Evolutionary conservation across 2,797 vertebrate species (phyloP).

Genomic region (Hephaestus fuliginosus): DNA sequence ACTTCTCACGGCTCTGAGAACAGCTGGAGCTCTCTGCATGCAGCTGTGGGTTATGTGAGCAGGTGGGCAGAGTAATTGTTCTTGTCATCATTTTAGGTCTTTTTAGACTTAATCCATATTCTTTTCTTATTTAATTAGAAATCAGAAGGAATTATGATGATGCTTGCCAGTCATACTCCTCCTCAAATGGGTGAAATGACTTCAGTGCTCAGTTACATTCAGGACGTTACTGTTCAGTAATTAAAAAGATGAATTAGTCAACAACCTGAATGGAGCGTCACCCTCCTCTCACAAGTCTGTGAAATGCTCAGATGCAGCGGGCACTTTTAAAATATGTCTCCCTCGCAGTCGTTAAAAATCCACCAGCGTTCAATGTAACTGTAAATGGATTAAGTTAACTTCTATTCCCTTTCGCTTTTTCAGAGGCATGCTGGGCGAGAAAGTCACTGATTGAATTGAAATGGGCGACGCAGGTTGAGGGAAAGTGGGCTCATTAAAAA

Average conservation of each 20-base stretch:
- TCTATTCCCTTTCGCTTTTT: slow-evolving; percentile 23
- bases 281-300: not conserved
- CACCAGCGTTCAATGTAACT: slow-evolving; percentile 19
- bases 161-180: not conserved
- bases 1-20: slow-evolving; percentile 21
- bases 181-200: not conserved
- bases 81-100: slow-evolving; percentile 21
- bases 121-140: slow-evolving; percentile 21
- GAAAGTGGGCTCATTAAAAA: slow-evolving; percentile 8
- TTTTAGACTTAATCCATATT: slow-evolving; percentile 34
- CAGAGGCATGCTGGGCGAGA: slow-evolving; percentile 37
- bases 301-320: not conserved
- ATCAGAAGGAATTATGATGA: not conserved
- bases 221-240: not conserved
- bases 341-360: slow-evolving; percentile 48
- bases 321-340: not conserved
- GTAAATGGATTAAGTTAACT: slow-evolving; percentile 40
- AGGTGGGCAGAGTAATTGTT: slow-evolving; percentile 33
- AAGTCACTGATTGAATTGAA: slow-evolving; percentile 42
- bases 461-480: not conserved
- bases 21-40: slow-evolving; percentile 50
- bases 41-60: slow-evolving; percentile 32
- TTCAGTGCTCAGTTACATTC: not conserved
- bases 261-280: not conserved
- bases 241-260: not conserved